Conservation (phyloP, 53 echinoderm and acorn worm genomes). For the Astropecten irregularis region DNA sequence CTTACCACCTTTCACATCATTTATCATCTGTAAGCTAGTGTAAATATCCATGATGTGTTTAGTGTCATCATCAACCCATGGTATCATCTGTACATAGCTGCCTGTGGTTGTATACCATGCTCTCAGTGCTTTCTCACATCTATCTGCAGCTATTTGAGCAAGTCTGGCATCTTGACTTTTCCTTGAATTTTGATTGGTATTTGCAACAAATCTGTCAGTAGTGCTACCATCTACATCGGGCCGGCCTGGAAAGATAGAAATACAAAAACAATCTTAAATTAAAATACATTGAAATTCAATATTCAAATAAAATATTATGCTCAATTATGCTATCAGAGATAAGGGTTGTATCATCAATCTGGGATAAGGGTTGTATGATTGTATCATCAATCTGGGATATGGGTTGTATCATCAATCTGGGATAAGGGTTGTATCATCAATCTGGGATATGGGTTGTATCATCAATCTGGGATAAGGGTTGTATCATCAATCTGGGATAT, state of each 20-base stretch:
- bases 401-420: too few species aligned
- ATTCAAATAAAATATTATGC: too few species aligned
- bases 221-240: background rate
- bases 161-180: background rate
- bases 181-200: background rate
- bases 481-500: too few species aligned
- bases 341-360: too few species aligned
- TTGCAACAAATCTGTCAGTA: background rate
- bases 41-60: constrained; percentile 37
- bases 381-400: too few species aligned
- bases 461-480: too few species aligned
- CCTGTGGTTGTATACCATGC: constrained; percentile 2
- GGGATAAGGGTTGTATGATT: too few species aligned
- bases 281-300: too few species aligned
- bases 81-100: constrained; percentile 26
- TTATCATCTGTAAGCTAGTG: background rate
- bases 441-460: too few species aligned
- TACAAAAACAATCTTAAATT: too few species aligned
- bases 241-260: background rate
- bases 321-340: too few species aligned
- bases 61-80: constrained; percentile 29
- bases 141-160: background rate
- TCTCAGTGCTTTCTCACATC: background rate
- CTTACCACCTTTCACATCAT: background rate
- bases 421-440: too few species aligned